Evolutionary conservation across 2,888 invertebrate species (phyloP), one percentile per base, ranked within the genome.

Genomic region (Cosmia trapezina): DNA sequence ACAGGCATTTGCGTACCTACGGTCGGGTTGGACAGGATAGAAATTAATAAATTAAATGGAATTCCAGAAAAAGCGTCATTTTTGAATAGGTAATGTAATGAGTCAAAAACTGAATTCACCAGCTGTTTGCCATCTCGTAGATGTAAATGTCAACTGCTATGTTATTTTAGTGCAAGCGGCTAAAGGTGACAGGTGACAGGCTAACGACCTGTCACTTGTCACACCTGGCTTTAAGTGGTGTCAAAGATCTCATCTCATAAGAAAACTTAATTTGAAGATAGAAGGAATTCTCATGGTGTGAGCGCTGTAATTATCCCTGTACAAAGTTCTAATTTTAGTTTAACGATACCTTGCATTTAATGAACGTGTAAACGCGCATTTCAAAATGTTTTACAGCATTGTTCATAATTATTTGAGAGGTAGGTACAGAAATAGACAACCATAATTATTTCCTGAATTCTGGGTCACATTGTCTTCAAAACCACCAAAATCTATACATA

Each of bases 151-250:
- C 66, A 67, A 70, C 53, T 41, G 76, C 63, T 53, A 45, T 54
- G 47, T 47, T 75, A 70, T 70, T 76, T 70, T 53, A 70, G 67
- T 65, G 33, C 72, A 51, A 51, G 14, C 67, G 57, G 63, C 79
- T 76, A 45, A 70, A 77, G 69, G 65, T 72, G 72, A 65, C 81
- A 71, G 73, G 64, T 68, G 72, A 77, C 81, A 69, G 53, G 56
- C 45, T 76, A 84, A 84, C 71, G 81, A 76, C 64, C 66, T 61
- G 83, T 75, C 76, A 80, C 63, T 81, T 80, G 49, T 57, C 47
- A 54, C 83, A 80, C 67, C 76, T 70, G 60, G 17, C 61, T 57
- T 12, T 79, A 79, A 79, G 74, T 79, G 83, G 76, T 80, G 84
- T 83, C 70, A 83, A 83, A 83, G 70, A 74, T 83, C 60, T 75